Evolutionary conservation across 2,797 vertebrate genomes (phyloP).

Genomic region (Xenops minutus): DNA sequence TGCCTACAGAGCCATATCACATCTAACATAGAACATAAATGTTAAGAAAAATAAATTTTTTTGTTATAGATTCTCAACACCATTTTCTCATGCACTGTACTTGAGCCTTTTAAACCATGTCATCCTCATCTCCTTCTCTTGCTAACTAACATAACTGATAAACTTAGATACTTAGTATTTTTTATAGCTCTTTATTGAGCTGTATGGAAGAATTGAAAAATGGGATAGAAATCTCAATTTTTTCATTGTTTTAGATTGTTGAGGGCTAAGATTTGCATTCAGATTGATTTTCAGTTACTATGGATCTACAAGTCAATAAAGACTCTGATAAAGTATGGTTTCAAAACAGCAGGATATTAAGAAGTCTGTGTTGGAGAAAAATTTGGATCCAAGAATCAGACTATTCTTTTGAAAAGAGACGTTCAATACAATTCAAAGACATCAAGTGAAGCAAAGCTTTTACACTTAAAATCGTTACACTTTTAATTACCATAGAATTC

Average conservation of each 20-base stretch:
- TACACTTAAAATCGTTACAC: not conserved
- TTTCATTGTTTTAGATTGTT: not conserved
- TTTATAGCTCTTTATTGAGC: not conserved
- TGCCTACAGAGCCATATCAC: not conserved
- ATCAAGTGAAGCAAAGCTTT: not conserved
- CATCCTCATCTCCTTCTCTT: not conserved
- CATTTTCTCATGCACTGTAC: not conserved
- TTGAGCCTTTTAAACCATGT: not conserved
- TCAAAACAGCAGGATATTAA: conserved; percentile 18
- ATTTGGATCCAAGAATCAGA: not conserved
- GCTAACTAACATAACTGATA: not conserved
- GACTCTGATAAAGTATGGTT: not conserved
- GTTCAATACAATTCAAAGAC: not conserved
- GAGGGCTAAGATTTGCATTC: not conserved
- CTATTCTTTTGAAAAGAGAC: not conserved
- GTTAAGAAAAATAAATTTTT: not conserved
- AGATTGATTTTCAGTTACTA: not conserved
- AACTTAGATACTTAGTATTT: accelerated
- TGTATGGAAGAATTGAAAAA: not conserved
- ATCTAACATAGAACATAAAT: not conserved
- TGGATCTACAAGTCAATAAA: not conserved
- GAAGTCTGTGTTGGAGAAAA: not conserved
- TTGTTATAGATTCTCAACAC: not conserved
- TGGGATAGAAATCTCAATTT: not conserved
- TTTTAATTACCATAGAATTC: not conserved